Evolutionary conservation across 2,113 vertebrate species (phyloP), one percentile per base, ranked within the genome.

Genomic region (Dunckerocampus dactyliophorus): DNA sequence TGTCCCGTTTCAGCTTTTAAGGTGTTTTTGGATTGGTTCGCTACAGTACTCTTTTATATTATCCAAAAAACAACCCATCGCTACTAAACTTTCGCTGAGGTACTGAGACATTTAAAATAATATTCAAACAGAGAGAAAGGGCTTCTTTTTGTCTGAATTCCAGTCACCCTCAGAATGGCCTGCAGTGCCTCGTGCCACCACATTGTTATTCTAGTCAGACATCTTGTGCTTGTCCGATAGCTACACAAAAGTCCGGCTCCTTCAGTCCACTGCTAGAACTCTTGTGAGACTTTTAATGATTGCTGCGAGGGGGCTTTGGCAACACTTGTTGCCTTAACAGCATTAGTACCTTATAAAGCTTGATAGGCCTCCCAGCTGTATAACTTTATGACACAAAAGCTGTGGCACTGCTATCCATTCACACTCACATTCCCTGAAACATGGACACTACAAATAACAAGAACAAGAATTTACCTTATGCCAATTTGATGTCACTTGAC

Each of bases 321-420:
- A 75, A 81, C 59, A 42, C 75, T 87, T 86, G 85, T 87, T 81
- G 80, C 66, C 85, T 77, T 80, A 74, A 81, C 80, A 62, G 76
- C 65, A 75, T 89, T 87, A 89, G 88, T 87, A 87, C 78, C 83
- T 88, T 81, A 88, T 89, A 89, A 89, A 87, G 69, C 63, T 79
- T 84, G 83, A 90, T 85, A 80, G 80, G 67, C 74, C 76, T 82
- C 43, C 7, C 34, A 52, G 71, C 74, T 77, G 69, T 48, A 74
- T 82, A 86, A 82, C 87, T 83, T 11, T 6, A 47, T 28, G 22
- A 47, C 22, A n/a, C 57, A 46, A 8, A 7, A 10, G 19, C 19
- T 14, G 42, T 17, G 39, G 13, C 3, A 21, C 39, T 46, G 21
- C 39, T 58, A 16, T 16, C 24, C 24, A 3, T 28, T 28, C 24